Evolutionary conservation across 2,797 vertebrate species (phyloP).

Genomic region (Capromys pilorides): DNA sequence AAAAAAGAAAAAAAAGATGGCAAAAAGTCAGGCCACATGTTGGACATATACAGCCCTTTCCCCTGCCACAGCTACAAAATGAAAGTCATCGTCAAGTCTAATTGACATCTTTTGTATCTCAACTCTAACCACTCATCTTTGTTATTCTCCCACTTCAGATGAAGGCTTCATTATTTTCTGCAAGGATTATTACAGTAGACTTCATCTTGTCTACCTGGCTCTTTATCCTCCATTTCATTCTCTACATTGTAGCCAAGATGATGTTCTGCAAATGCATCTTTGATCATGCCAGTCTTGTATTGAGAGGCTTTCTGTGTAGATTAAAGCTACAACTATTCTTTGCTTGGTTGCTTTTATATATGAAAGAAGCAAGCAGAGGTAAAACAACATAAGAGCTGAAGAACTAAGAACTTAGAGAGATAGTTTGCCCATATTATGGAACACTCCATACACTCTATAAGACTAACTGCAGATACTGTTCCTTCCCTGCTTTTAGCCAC

Average conservation of each 20-base stretch:
- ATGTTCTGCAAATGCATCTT: conserved; percentile 25
- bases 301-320: conserved; percentile 10
- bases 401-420: conserved; percentile 31
- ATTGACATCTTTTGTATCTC: background rate
- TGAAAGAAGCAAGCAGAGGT: background rate
- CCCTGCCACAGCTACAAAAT: conserved; percentile 23
- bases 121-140: background rate
- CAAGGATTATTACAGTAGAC: background rate
- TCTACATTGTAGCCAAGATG: background rate
- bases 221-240: background rate
- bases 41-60: background rate
- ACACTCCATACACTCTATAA: background rate
- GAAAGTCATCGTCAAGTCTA: background rate
- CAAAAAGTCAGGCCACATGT: background rate
- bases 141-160: background rate
- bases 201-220: conserved; percentile 31
- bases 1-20: background rate
- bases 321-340: conserved; percentile 30
- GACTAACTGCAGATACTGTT: background rate
- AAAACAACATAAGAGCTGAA: conserved; percentile 29
- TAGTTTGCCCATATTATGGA: background rate
- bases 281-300: background rate
- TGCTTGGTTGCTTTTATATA: conserved; percentile 44
- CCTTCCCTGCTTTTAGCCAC: background rate
- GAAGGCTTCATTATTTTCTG: background rate